phyloP scores from a whole-genome alignment of 1,140 invertebrate genomes.

The Lepidurus arcticus region DNA sequence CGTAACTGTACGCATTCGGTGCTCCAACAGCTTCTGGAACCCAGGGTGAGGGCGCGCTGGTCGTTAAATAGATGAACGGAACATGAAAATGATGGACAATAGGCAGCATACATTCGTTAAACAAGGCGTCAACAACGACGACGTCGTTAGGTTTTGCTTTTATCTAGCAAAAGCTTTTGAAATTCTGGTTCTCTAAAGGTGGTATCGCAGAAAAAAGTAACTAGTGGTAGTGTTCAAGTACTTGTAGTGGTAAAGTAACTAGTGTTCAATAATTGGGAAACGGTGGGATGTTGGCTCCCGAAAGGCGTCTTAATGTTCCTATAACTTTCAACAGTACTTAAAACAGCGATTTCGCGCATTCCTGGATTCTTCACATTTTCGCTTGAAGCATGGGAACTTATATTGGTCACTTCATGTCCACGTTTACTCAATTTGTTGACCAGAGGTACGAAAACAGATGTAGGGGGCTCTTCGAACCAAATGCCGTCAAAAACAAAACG shows the following conservation, averaged over 20 bases:
- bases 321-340: neutral
- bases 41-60: constrained; percentile 30
- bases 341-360: neutral
- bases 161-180: neutral
- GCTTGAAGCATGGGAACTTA: constrained; percentile 40
- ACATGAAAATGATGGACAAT: constrained; percentile 49
- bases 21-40: constrained; percentile 50
- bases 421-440: constrained; percentile 39
- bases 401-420: constrained; percentile 44
- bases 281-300: too few relatives aligned
- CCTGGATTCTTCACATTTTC: too few relatives aligned
- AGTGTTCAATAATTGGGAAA: neutral
- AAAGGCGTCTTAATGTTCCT: neutral
- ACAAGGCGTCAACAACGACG: constrained; percentile 40
- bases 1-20: constrained; percentile 50
- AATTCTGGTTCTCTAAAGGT: neutral
- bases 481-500: neutral
- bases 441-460: constrained; percentile 33
- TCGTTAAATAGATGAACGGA: constrained; percentile 51
- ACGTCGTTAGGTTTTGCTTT: constrained; percentile 39
- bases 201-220: neutral
- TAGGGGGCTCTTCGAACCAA: constrained; percentile 23
- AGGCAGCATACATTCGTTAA: constrained; percentile 40
- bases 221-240: neutral
- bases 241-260: too few relatives aligned